phyloP scores from a whole-genome alignment of 2,797 vertebrate species.

The Gallirallus australis region DNA sequence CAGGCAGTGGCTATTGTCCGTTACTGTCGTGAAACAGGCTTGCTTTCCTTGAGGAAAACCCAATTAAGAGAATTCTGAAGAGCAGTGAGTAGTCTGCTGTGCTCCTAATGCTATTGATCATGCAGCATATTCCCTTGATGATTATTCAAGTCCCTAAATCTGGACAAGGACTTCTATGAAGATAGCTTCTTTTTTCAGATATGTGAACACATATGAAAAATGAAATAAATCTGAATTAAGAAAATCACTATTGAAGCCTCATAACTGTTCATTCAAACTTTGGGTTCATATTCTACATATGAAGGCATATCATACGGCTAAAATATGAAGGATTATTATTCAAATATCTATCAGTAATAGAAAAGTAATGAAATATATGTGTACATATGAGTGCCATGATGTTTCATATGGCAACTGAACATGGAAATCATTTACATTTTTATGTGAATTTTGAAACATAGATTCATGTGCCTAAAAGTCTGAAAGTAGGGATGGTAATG shows the following conservation, averaged over 20 bases:
- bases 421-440: background rate
- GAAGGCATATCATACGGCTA: background rate
- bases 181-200: background rate
- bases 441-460: background rate
- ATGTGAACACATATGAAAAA: background rate
- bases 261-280: background rate
- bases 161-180: background rate
- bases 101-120: background rate
- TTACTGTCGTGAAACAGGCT: background rate
- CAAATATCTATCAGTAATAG: background rate
- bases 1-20: background rate
- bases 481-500: background rate
- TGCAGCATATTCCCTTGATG: background rate
- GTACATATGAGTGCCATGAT: background rate
- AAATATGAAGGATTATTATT: background rate
- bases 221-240: background rate
- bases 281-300: background rate
- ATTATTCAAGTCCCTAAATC: background rate
- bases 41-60: slow-evolving; percentile 3
- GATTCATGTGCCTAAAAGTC: background rate
- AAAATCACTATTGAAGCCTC: background rate
- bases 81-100: background rate
- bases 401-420: background rate
- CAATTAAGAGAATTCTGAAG: background rate
- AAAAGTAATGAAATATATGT: background rate